Evolutionary conservation across 2,113 vertebrate species (phyloP).

Genomic region (Argyrosomus japonicus): DNA sequence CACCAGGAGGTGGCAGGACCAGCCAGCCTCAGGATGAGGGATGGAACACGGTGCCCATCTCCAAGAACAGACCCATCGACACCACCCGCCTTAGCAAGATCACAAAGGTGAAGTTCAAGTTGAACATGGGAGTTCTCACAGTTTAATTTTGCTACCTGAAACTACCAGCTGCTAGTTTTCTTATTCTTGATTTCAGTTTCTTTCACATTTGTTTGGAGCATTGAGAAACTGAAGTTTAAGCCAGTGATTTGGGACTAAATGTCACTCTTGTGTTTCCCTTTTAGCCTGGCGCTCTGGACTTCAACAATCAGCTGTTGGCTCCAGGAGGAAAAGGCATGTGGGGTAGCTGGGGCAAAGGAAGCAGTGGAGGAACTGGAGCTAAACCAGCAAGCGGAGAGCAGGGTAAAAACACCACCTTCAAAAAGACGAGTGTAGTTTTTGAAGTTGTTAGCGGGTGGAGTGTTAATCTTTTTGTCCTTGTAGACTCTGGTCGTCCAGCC

Average conservation of each 20-base stretch:
- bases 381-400: slow-evolving; percentile 87
- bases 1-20: slow-evolving; percentile 70
- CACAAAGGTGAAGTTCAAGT: slow-evolving; percentile 88
- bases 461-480: slow-evolving; percentile 25
- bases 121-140: background rate
- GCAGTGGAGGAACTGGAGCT: slow-evolving; percentile 93
- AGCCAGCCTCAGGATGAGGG: slow-evolving; percentile 92
- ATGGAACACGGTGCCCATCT: slow-evolving; percentile 97
- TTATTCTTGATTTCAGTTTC: background rate
- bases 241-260: background rate
- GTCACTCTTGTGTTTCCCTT: background rate
- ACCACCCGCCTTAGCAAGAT: slow-evolving; percentile 93
- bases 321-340: slow-evolving; percentile 90
- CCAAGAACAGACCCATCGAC: slow-evolving; percentile 93
- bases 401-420: slow-evolving; percentile 75
- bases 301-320: slow-evolving; percentile 93
- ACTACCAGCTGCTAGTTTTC: background rate
- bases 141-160: background rate
- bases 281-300: slow-evolving; percentile 92
- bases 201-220: background rate
- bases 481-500: slow-evolving; percentile 89
- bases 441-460: background rate
- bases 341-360: slow-evolving; percentile 97
- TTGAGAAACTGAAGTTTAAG: background rate
- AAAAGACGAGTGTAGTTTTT: background rate